A percentile compares a stretch with the other conserved stretches of the same genome.
Evolutionary conservation across 2,888 invertebrate genomes (phyloP).

Genomic region (Nymphalis c-album): DNA sequence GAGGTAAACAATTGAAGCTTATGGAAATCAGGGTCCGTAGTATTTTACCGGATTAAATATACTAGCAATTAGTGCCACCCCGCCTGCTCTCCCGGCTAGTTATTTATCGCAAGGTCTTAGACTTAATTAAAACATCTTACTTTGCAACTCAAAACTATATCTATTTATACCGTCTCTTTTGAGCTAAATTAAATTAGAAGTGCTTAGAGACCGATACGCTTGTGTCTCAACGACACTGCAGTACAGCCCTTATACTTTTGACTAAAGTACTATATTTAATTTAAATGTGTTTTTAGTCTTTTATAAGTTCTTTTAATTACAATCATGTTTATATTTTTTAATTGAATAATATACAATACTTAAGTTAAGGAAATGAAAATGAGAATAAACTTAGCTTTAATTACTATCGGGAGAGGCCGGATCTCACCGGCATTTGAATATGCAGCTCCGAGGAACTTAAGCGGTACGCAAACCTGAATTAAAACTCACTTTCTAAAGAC

Average conservation of each 20-base stretch:
- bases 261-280: neutral
- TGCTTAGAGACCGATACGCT: constrained; percentile 13
- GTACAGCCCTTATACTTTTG: neutral
- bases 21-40: constrained; percentile 77
- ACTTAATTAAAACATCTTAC: constrained; percentile 81
- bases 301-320: neutral
- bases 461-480: constrained; percentile 67
- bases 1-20: constrained; percentile 77
- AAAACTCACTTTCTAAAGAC: constrained; percentile 68
- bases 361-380: neutral
- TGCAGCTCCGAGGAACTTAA: constrained; percentile 57
- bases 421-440: constrained; percentile 59
- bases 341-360: too few relatives aligned
- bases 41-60: constrained; percentile 80
- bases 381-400: constrained; percentile 65
- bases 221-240: too few relatives aligned
- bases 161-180: constrained; percentile 54
- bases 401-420: constrained; percentile 61
- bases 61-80: constrained; percentile 77
- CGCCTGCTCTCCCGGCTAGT: constrained; percentile 62
- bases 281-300: neutral
- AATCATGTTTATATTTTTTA: too few relatives aligned
- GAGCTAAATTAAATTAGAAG: constrained; percentile 61
- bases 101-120: constrained; percentile 78
- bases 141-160: constrained; percentile 64